Percentiles rank a stretch among this genome's conserved stretches.
Evolutionary conservation across 2,888 invertebrate species (phyloP).

Genomic region (Pyrgus malvae): DNA sequence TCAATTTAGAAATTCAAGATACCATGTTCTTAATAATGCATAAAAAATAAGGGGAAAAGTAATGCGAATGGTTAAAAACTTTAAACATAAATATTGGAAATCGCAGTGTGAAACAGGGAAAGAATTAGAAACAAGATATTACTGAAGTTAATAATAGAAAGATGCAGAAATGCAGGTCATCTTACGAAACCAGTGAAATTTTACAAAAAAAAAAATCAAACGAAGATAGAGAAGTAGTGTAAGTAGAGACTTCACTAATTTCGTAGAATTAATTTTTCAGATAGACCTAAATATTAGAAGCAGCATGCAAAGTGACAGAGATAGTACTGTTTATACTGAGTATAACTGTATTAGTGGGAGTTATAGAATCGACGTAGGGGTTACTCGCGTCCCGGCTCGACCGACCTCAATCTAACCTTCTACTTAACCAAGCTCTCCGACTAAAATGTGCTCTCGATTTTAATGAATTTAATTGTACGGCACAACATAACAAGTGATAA

Average conservation of each 20-base stretch:
- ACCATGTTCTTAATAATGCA: slow-evolving; percentile 50
- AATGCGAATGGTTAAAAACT: slow-evolving; percentile 38
- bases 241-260: slow-evolving; percentile 47
- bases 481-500: slow-evolving; percentile 66
- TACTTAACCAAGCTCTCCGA: slow-evolving; percentile 74
- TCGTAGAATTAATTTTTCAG: slow-evolving; percentile 48
- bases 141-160: slow-evolving; percentile 59
- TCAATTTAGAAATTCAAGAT: slow-evolving; percentile 48
- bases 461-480: slow-evolving; percentile 67
- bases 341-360: slow-evolving; percentile 70
- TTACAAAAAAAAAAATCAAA: slow-evolving; percentile 23
- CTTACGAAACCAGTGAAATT: slow-evolving; percentile 50
- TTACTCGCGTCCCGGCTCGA: slow-evolving; percentile 66
- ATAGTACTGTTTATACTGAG: slow-evolving; percentile 63
- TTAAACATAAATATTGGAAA: slow-evolving; percentile 49
- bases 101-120: slow-evolving; percentile 43
- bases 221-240: slow-evolving; percentile 14
- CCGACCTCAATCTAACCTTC: slow-evolving; percentile 77
- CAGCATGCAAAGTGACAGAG: slow-evolving; percentile 77
- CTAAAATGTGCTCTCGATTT: slow-evolving; percentile 76
- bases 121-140: slow-evolving; percentile 64
- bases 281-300: slow-evolving; percentile 71
- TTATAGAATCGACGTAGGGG: slow-evolving; percentile 64
- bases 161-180: slow-evolving; percentile 49
- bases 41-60: slow-evolving; percentile 51